Conservation (phyloP, 2,888 invertebrate species). For the Lasius fuliginosus region DNA sequence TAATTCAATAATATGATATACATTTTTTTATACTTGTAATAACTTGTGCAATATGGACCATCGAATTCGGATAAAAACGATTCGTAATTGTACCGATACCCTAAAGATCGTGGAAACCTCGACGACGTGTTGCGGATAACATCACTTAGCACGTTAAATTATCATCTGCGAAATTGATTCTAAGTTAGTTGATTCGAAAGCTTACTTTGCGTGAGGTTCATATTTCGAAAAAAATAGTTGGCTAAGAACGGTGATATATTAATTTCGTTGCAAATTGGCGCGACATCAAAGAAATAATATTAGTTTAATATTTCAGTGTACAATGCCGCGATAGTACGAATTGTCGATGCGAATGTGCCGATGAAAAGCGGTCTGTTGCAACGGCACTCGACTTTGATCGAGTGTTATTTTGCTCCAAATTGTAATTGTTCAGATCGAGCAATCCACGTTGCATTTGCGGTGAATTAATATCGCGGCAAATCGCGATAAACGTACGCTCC, state of each 20-base stretch:
- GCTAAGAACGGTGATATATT: not conserved
- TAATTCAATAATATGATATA: not conserved
- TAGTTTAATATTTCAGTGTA: constrained; percentile 10
- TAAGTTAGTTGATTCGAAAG: not conserved
- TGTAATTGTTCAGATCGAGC: constrained; percentile 21
- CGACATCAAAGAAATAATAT: constrained; percentile 14
- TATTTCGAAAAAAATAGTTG: not conserved
- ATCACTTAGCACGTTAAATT: no score
- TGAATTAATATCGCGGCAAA: constrained; percentile 24
- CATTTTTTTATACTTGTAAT: not conserved
- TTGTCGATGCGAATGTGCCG: not conserved
- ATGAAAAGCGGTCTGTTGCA: constrained; percentile 40
- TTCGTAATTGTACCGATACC: not conserved
- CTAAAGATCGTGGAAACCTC: not conserved
- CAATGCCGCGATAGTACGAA: not conserved
- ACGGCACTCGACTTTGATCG: constrained; percentile 52
- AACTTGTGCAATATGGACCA: not conserved
- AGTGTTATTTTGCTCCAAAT: constrained; percentile 38
- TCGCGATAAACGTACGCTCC: not conserved
- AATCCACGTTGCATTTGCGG: constrained; percentile 6
- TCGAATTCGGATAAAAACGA: not conserved
- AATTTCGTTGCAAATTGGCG: constrained; percentile 5
- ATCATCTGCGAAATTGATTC: not conserved
- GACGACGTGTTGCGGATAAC: not conserved
- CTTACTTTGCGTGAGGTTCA: not conserved